These are phyloP conservation scores for Steinernema feltiae DNA, from an alignment of 1,140 invertebrate species.

Conservation along the genomic window DNA sequence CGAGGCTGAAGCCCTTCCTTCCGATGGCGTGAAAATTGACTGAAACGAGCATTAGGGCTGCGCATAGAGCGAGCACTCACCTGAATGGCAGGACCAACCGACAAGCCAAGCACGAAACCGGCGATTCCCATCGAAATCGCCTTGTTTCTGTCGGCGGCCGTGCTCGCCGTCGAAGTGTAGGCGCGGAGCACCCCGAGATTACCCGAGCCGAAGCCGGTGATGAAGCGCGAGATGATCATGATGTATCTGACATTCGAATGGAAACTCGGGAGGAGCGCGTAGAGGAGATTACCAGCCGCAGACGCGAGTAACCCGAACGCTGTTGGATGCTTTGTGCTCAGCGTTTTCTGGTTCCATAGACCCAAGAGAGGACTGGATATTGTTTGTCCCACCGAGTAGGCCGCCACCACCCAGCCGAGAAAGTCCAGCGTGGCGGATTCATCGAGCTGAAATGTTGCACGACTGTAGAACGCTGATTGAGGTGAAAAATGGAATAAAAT, in stretches of 20 bases:
- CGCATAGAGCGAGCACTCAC: too few species aligned
- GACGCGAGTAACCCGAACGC: conserved; percentile 26
- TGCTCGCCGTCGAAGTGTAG: conserved; percentile 30
- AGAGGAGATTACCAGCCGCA: conserved; percentile 25
- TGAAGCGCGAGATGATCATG: conserved; percentile 27
- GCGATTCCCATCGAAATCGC: conserved; percentile 37
- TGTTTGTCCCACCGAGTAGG: conserved; percentile 23
- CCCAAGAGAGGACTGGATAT: conserved; percentile 34
- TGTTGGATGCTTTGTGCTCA: conserved; percentile 27
- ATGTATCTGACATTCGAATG: conserved; percentile 28
- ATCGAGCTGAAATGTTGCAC: conserved; percentile 31
- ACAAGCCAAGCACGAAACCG: conserved; percentile 35
- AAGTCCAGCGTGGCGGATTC: conserved; percentile 27
- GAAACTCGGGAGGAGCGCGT: conserved; percentile 25
- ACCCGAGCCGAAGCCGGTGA: conserved; percentile 35
- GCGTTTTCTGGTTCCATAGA: conserved; percentile 38
- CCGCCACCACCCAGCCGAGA: conserved; percentile 31
- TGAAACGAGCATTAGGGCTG: too few species aligned
- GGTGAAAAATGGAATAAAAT: conserved; percentile 11
- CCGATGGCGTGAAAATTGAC: conserved; percentile 37
- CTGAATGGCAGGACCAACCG: conserved; percentile 39
- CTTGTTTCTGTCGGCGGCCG: conserved; percentile 29
- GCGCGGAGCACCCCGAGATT: conserved; percentile 31
- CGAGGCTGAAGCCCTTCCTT: conserved; percentile 9
- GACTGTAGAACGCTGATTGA: background rate